Evolutionary conservation across 1,140 invertebrate genomes (phyloP).

Genomic region (Galendromus occidentalis): DNA sequence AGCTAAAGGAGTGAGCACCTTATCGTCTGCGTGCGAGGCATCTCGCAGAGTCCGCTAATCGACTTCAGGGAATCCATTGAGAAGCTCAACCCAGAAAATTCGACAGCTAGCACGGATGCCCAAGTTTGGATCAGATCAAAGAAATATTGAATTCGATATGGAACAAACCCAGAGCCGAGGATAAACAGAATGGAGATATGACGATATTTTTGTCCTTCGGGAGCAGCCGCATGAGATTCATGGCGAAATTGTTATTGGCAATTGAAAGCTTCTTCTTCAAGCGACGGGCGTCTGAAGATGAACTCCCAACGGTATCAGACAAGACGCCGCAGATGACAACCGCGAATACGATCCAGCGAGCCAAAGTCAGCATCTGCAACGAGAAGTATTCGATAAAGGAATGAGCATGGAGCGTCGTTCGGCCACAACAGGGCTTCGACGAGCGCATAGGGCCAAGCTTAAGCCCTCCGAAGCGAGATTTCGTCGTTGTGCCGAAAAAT

Average conservation of each 20-base stretch:
- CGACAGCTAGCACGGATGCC: background rate
- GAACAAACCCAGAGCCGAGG: background rate
- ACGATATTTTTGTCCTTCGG: background rate
- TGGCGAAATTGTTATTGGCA: background rate
- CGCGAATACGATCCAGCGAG: no score
- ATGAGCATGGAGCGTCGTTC: no score
- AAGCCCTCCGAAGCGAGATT: no score
- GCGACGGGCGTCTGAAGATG: background rate
- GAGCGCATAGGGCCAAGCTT: no score
- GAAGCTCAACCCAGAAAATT: background rate
- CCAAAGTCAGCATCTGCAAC: no score
- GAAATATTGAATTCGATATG: background rate
- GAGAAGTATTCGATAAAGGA: no score
- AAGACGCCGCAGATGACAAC: no score
- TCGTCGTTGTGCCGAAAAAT: no score
- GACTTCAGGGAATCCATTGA: background rate
- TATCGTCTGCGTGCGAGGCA: no score
- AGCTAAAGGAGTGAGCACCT: no score
- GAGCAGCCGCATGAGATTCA: background rate
- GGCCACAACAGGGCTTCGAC: no score
- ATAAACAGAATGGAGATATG: constrained; percentile 1
- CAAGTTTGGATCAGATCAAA: background rate
- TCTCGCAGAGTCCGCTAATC: background rate
- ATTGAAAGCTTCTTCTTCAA: background rate
- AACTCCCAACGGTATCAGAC: no score